These are phyloP conservation scores for Apamea epomidion DNA, from an alignment of 2,888 invertebrate species.

Conservation along the genomic window DNA sequence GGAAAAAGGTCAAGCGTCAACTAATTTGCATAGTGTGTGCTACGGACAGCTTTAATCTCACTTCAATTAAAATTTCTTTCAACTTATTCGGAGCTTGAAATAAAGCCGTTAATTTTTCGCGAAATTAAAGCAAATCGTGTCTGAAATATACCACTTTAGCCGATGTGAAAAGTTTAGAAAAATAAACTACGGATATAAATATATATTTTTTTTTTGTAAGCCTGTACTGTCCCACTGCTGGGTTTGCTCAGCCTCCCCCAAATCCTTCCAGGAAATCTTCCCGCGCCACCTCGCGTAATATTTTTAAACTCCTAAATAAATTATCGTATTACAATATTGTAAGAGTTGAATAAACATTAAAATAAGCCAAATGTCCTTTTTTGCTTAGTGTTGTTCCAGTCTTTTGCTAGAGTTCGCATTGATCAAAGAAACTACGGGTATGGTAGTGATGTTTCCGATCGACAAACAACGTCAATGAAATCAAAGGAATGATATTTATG, in stretches of 20 bases:
- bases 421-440: neutral
- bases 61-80: constrained; percentile 61
- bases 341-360: neutral
- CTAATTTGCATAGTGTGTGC: constrained; percentile 66
- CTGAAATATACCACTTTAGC: constrained; percentile 12
- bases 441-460: constrained; percentile 9
- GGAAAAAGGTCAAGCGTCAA: constrained; percentile 57
- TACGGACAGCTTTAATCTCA: constrained; percentile 63
- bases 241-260: no score
- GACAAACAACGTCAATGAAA: constrained; percentile 29
- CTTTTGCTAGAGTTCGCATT: neutral
- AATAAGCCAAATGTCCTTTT: neutral
- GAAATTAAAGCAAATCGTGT: constrained; percentile 33
- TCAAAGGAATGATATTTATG: constrained; percentile 37
- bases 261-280: no score
- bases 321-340: neutral
- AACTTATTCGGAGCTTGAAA: constrained; percentile 44
- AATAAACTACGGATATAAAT: neutral
- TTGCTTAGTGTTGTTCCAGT: neutral
- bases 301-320: neutral
- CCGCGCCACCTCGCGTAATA: neutral
- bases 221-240: no score
- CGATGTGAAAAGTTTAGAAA: neutral
- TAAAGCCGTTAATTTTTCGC: constrained; percentile 40
- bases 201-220: no score